Percentiles rank a stretch among this genome's conserved stretches.
These are phyloP conservation scores for Bungarus multicinctus DNA, from an alignment of 2,113 vertebrate species.

Conservation along the genomic window DNA sequence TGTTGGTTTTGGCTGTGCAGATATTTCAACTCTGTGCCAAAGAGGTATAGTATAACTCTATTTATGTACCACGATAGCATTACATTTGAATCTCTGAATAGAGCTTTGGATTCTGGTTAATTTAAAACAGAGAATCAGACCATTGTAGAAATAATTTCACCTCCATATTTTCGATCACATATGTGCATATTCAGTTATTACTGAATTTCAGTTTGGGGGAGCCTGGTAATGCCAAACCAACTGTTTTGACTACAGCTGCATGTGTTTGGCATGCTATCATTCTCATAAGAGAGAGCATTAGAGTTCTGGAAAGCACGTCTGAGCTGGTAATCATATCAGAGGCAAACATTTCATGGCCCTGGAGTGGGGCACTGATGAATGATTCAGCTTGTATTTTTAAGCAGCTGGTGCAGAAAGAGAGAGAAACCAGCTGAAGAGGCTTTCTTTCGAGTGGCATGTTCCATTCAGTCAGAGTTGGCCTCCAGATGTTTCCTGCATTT, in stretches of 20 bases:
- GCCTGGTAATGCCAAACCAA: neutral
- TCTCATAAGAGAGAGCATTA: too few species aligned
- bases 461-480: conserved; percentile 13
- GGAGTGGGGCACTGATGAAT: conserved; percentile 11
- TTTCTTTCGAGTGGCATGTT: neutral
- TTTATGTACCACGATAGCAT: neutral
- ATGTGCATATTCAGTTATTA: neutral
- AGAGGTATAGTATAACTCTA: too few species aligned
- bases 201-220: neutral
- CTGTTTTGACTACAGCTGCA: neutral
- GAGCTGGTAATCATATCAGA: neutral
- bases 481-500: conserved; percentile 71
- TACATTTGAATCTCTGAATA: neutral
- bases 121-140: neutral
- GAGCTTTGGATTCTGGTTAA: neutral
- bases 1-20: neutral
- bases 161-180: neutral
- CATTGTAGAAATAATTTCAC: neutral
- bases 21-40: neutral
- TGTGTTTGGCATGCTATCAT: neutral
- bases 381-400: conserved; percentile 24
- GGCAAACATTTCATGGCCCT: conserved; percentile 5
- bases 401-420: conserved; percentile 46
- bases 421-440: neutral
- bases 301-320: conserved; percentile 1